phyloP scores from a whole-genome alignment of 2,888 invertebrate genomes.

The Melinaea menophilus region DNA sequence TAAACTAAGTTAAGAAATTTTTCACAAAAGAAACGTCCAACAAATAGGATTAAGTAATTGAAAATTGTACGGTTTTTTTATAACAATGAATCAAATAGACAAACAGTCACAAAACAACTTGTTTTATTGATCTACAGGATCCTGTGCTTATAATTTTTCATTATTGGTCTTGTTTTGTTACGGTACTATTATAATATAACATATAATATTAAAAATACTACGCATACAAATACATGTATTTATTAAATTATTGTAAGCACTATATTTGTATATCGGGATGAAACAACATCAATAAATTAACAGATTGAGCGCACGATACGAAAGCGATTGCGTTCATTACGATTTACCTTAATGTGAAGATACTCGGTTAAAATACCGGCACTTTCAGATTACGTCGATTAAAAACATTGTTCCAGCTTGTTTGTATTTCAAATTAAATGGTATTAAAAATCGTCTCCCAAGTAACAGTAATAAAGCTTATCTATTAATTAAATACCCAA shows the following conservation, averaged over 20 bases:
- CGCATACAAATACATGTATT: constrained; percentile 3
- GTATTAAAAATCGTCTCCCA: constrained; percentile 1
- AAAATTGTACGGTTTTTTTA: too few species aligned
- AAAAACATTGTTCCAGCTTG: constrained; percentile 31
- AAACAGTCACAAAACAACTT: too few species aligned
- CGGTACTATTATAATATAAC: not conserved
- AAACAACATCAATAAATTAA: constrained; percentile 35
- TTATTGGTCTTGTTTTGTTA: too few species aligned
- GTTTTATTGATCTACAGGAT: too few species aligned
- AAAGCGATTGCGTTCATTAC: constrained; percentile 37
- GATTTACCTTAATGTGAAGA: constrained; percentile 40
- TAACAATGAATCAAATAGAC: too few species aligned
- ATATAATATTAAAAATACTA: not conserved
- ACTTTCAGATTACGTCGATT: constrained; percentile 37
- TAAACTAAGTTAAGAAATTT: too few species aligned
- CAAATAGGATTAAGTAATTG: too few species aligned
- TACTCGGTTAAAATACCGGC: constrained; percentile 38
- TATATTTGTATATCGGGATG: constrained; percentile 16
- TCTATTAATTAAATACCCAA: too few species aligned
- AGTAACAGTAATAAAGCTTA: too few species aligned
- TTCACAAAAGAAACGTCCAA: too few species aligned
- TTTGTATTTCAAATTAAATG: constrained; percentile 14
- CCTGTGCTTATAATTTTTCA: too few species aligned
- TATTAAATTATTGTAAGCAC: constrained; percentile 9
- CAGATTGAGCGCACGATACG: constrained; percentile 36